A percentile compares a stretch with the other conserved stretches of the same genome.
Evolutionary conservation across 2,797 vertebrate species (phyloP).

Genomic region (Lycodopsis pacificus): DNA sequence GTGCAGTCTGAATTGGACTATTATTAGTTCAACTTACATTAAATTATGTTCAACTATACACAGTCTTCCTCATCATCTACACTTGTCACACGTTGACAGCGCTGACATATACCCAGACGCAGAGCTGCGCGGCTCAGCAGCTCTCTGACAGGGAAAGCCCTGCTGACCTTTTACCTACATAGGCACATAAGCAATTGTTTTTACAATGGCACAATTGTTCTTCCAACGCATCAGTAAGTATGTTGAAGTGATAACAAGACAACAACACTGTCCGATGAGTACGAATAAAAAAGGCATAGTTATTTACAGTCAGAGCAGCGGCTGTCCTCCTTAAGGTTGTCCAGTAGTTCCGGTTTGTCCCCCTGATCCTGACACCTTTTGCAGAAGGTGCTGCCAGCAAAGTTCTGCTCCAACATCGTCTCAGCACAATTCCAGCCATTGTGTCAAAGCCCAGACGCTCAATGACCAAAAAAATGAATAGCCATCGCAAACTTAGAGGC

Average conservation of each 20-base stretch:
- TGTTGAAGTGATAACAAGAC: too few relatives aligned
- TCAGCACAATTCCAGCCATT: slow-evolving; percentile 52
- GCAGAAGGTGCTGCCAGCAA: slow-evolving; percentile 15
- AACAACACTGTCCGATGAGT: not conserved
- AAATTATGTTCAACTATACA: not conserved
- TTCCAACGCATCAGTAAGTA: not conserved
- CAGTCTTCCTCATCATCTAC: not conserved
- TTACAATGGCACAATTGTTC: not conserved
- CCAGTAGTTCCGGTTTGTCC: slow-evolving; percentile 9
- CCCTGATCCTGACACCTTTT: slow-evolving; percentile 12
- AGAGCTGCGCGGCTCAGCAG: not conserved
- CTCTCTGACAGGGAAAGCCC: not conserved
- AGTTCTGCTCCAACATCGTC: slow-evolving; percentile 36
- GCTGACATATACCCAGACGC: too few relatives aligned
- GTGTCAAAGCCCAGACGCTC: fast-evolving
- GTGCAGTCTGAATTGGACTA: too few relatives aligned
- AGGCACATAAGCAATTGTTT: not conserved
- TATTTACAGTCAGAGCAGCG: slow-evolving; percentile 55
- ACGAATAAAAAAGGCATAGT: not conserved
- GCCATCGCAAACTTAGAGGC: not conserved
- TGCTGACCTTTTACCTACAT: slow-evolving; percentile 45
- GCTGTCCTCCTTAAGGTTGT: slow-evolving; percentile 33
- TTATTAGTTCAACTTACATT: not conserved
- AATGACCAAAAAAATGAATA: not conserved
- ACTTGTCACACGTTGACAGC: not conserved